phyloP scores from a whole-genome alignment of 2,113 vertebrate species.

The Hippoglossus stenolepis region DNA sequence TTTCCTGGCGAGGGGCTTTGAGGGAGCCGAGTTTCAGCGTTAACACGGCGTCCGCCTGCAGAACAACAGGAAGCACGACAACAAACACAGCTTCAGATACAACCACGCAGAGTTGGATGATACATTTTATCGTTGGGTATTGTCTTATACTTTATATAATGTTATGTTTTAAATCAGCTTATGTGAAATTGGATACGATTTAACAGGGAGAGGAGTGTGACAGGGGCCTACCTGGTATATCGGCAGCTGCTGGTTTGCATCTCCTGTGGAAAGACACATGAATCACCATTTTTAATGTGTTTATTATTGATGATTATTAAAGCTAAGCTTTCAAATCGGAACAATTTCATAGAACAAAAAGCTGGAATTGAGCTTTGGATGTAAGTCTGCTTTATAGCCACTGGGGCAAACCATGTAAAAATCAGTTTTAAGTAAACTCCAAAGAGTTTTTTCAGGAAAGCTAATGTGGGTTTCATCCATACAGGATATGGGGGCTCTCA shows the following conservation, averaged over 20 bases:
- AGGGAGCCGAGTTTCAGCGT: conserved; percentile 89
- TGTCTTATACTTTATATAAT: background rate
- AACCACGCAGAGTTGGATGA: background rate
- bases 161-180: no score
- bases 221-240: conserved; percentile 77
- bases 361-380: background rate
- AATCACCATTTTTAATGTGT: background rate
- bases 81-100: conserved; percentile 58
- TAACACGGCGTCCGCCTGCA: conserved; percentile 78
- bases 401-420: no score
- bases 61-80: background rate
- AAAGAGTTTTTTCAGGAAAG: no score
- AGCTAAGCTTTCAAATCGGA: background rate
- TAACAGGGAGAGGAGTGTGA: background rate
- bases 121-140: background rate
- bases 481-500: no score
- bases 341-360: background rate
- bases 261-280: conserved; percentile 69
- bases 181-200: no score
- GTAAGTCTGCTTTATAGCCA: background rate
- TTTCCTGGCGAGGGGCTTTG: conserved; percentile 75
- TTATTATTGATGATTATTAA: background rate
- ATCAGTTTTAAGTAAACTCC: no score
- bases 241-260: conserved; percentile 29
- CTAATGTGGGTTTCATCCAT: no score